These are phyloP conservation scores for Drosophila bunnanda DNA, from an alignment of 2,888 invertebrate genomes.

Conservation along the genomic window DNA sequence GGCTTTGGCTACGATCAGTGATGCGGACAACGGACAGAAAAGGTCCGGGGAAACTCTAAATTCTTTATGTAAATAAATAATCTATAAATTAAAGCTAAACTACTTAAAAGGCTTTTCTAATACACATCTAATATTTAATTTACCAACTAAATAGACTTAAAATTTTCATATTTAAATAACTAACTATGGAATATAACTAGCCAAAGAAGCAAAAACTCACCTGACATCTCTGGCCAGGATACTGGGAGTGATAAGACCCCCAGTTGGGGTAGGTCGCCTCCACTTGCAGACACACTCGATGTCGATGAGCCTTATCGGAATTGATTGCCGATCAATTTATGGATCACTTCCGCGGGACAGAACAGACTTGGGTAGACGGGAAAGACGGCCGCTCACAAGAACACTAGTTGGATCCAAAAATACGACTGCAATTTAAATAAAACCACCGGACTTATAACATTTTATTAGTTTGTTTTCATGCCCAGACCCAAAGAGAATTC, in stretches of 20 bases:
- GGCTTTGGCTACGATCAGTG: background rate
- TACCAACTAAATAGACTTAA: background rate
- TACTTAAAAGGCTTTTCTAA: background rate
- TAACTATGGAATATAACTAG: background rate
- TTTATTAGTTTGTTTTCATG: constrained; percentile 33
- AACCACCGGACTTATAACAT: constrained; percentile 9
- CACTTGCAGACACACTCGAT: background rate
- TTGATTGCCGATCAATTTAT: constrained; percentile 25
- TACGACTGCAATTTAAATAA: constrained; percentile 24
- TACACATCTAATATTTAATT: background rate
- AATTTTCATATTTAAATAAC: too few relatives aligned
- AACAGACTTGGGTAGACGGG: constrained; percentile 2
- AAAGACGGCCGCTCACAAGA: background rate
- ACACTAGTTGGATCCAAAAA: constrained; percentile 2
- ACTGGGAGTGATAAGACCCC: background rate
- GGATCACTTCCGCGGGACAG: constrained; percentile 19
- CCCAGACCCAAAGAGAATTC: background rate
- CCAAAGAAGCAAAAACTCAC: background rate
- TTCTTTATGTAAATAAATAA: background rate
- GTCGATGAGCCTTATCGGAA: constrained; percentile 3
- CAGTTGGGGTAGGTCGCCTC: constrained; percentile 23
- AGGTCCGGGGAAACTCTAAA: background rate
- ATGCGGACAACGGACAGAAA: too few relatives aligned
- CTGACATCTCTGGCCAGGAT: background rate
- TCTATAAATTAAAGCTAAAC: background rate